Base-by-base conservation (phyloP, 2,888 invertebrate species). In the Lasioglossum morio region DNA sequence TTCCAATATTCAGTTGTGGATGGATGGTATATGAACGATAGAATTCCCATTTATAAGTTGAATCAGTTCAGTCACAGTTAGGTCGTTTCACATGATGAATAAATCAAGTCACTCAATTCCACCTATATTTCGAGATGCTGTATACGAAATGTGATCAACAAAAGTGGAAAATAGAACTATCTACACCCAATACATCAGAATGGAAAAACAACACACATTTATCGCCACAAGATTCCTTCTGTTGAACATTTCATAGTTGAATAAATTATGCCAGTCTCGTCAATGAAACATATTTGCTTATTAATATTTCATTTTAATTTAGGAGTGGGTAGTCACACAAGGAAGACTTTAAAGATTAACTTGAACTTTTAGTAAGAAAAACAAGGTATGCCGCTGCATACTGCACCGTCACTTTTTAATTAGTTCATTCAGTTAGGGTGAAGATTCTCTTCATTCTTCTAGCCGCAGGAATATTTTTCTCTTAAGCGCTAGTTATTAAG, bases 401-500 rank as follows among this genome's bases (percentile, higher is more conserved):
- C 19, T 63, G 63, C 63, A 63, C 19, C 8, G 63, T 30, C 30
- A 30, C 30, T 30, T 30, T 63, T 63, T 63, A 30, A 63, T 63
- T 63, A 63, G 19, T 19, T 30, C 63, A 30, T 63, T 30, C 30
- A 63, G 30, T 19, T 30, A 63, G 8, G 8, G 19, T 63, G 63
- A 30, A 63, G 16, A 63, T 30, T 19, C 19, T 63, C 30, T 30
- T 63, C 63, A 19, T 63, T 63, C 30, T 63, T 30, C 30, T 14
- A 63, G 30, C 30, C 63, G 19, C 63, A 63, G 63, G 19, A 30
- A 63, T 63, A 63, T 63, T 63, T 46, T 63, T 63, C 63, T 63
- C 30, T 30, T 63, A 63, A 63, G 63, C 63, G 30, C 63, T 19
- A 14, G 63, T 30, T 63, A 63, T 63, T 63, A 30, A 16, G 30